Evolutionary conservation across 2,113 vertebrate species (phyloP).

Genomic region (Columba janthina): DNA sequence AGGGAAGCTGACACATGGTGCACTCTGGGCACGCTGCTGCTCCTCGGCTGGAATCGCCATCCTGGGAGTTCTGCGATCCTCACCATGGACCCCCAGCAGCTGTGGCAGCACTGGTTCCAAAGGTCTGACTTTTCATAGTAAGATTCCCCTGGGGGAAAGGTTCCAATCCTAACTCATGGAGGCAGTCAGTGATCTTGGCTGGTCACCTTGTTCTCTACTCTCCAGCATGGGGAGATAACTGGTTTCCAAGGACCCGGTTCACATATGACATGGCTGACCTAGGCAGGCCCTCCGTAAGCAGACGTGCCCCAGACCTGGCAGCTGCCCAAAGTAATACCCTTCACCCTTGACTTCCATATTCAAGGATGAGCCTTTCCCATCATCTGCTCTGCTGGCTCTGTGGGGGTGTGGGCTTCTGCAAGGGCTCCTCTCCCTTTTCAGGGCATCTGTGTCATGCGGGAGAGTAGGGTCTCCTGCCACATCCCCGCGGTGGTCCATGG

Average conservation of each 20-base stretch:
- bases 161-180: neutral
- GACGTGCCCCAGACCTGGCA: neutral
- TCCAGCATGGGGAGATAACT: neutral
- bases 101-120: neutral
- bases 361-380: neutral
- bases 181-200: neutral
- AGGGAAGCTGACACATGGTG: neutral
- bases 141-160: neutral
- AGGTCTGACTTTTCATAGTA: neutral
- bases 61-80: neutral
- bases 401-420: neutral
- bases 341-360: neutral
- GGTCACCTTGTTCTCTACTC: neutral
- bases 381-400: fast-evolving
- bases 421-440: neutral
- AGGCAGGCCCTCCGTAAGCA: neutral
- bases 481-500: fast-evolving
- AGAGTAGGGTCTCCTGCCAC: neutral
- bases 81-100: neutral
- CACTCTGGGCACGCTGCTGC: fast-evolving
- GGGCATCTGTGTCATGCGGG: neutral
- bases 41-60: neutral
- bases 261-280: neutral
- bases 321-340: neutral
- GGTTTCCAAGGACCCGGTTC: neutral